phyloP scores from a whole-genome alignment of 2,797 vertebrate species.

The Pelodytes ibericus region DNA sequence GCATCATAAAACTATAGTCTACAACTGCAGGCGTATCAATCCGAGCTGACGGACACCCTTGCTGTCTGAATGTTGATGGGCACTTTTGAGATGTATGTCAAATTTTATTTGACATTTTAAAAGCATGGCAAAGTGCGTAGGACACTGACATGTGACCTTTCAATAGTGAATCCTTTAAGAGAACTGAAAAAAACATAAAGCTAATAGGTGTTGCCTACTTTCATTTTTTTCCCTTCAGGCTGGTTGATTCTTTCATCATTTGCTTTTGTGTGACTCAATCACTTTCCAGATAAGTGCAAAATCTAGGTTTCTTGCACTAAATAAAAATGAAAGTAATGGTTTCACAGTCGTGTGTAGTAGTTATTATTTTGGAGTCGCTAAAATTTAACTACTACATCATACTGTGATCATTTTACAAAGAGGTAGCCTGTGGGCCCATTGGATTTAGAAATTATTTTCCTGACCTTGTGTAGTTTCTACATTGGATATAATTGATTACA shows the following conservation, averaged over 20 bases:
- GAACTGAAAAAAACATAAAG: too few relatives aligned
- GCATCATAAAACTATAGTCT: too few relatives aligned
- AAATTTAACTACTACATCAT: background rate
- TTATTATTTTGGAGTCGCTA: background rate
- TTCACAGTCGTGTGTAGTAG: background rate
- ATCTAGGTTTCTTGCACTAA: background rate
- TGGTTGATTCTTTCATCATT: background rate
- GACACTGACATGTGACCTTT: too few relatives aligned
- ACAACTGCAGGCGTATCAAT: too few relatives aligned
- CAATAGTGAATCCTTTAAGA: too few relatives aligned
- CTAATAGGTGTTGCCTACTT: too few relatives aligned
- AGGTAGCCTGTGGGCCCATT: background rate
- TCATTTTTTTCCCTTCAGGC: too few relatives aligned
- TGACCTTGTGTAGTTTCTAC: background rate
- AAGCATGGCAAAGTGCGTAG: too few relatives aligned
- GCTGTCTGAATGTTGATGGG: too few relatives aligned
- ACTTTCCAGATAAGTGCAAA: background rate
- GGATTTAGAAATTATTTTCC: background rate
- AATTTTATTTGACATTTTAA: too few relatives aligned
- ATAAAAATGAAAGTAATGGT: background rate
- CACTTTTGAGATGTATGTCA: too few relatives aligned
- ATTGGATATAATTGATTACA: conserved; percentile 4
- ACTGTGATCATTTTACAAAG: background rate
- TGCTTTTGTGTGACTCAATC: background rate
- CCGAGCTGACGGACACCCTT: too few relatives aligned